Base-by-base conservation (phyloP, 2,797 vertebrate species). In the Cryptoblepharus egeriae region DNA sequence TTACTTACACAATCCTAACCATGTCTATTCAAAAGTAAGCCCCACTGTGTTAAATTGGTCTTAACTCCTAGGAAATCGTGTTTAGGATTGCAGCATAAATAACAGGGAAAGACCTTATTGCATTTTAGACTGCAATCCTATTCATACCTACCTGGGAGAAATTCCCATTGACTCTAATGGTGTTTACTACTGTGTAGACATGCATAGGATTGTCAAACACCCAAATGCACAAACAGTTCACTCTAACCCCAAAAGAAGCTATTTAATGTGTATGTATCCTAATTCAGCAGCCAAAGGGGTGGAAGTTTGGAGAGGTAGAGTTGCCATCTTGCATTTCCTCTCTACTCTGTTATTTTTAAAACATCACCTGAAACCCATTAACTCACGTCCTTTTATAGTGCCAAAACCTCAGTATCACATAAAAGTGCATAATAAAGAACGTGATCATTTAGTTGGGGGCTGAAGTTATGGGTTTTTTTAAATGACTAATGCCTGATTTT, bases 321-420 rank as follows among this genome's bases (percentile, higher is more conserved):
- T 35, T 89, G 76, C 87, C 81, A 79, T 84, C 55, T 89, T 84
- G 80, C 67, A 71, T 88, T 91, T 80, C 28, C 82, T 87, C 82
- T 83, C 79, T 72, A 72, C 79, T 89, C 88, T 87, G 85, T 87
- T 91, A 84, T 82, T 90, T 93, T 87, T 88, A 89, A 92, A 92
- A 88, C 72, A 89, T 88, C 93, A 88, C 90, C 90, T 92, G 90
- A 93, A 93, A 90, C 35, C 80, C 87, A 92, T 91, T 92, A 93
- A 90, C 84, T n/a, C 81, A 90, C 91, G 90, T 74, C 79, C 80
- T 87, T 92, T 92, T 92, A 91, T 24, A 57, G 88, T 88, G 90
- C 90, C 93, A 91, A 90, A 92, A 90, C 86, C 85, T 89, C 92
- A 91, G 86, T 89, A 91, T 86, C 89, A 87, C 89, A 83, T 92